phyloP scores from a whole-genome alignment of 2,113 vertebrate species.

The Tragelaphus scriptus region DNA sequence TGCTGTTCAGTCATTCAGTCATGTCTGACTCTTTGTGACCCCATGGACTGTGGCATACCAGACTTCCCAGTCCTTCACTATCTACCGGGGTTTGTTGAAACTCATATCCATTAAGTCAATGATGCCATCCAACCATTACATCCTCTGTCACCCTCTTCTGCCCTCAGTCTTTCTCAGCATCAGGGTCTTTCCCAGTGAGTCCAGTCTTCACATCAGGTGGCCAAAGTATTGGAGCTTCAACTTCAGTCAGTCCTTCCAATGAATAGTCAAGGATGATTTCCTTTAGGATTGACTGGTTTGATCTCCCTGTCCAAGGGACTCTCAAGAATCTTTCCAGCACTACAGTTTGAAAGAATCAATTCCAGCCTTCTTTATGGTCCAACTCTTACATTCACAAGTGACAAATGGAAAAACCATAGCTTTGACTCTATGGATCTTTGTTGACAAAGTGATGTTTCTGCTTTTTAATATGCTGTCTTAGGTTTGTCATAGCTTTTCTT shows the following conservation, averaged over 20 bases:
- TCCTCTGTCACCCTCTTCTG: background rate
- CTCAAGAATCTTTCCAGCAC: background rate
- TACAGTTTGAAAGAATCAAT: background rate
- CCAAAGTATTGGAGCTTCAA: background rate
- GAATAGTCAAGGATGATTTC: background rate
- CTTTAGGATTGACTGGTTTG: background rate
- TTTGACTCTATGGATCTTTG: background rate
- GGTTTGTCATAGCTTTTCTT: background rate
- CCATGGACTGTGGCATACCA: too few relatives aligned
- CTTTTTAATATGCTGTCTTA: background rate
- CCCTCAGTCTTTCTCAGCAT: background rate
- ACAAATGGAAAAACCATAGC: background rate
- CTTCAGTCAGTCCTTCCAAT: background rate
- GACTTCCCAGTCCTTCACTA: background rate
- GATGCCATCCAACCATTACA: background rate
- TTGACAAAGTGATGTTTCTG: background rate
- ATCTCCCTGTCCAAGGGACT: background rate
- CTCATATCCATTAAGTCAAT: background rate
- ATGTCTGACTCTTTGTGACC: too few relatives aligned
- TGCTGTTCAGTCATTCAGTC: too few relatives aligned
- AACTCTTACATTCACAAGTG: background rate
- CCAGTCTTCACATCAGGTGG: background rate
- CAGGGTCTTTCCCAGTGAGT: background rate
- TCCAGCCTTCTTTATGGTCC: background rate
- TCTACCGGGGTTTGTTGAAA: background rate